Evolutionary conservation across 2,113 vertebrate species (phyloP), one percentile per base, ranked within the genome.

Genomic region (Alosa alosa): DNA sequence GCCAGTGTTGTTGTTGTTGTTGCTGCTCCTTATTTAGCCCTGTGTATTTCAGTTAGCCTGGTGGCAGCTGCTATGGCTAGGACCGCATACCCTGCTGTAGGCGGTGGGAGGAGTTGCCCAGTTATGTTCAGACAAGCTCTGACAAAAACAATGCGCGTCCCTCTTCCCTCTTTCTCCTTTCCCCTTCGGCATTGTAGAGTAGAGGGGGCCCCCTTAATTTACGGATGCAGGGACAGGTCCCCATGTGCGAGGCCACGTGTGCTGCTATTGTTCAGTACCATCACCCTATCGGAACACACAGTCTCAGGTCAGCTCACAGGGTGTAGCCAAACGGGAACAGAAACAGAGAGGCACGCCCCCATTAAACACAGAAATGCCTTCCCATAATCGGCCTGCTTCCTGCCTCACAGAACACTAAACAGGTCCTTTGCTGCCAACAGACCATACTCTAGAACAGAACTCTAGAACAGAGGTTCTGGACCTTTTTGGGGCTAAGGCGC

Each of bases 41-140:
- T 4, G 4, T 57, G 60, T 22, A 64, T 64, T 20, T n/a, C 60
- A 64, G 20, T 64, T 64, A n/a, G 49, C 13, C 49, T 50, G 55
- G 15, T 18, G 55, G 20, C 22, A 41, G 36, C 41, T 60, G 55
- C 31, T 22, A 57, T 60, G 20, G 41, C 39, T 44, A 25, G 41
- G 20, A 10, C 39, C 15, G 31, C 36, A 36, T 49, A 9, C 46
- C 22, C 31, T 20, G 15, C 22, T 25, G 7, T 9, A 64, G 22
- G 25, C 17, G 25, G 8, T 84, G 41, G 13, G 18, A 31, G 25
- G 84, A 36, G 25, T 22, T 52, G 45, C 47, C 18, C 10, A 49
- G 41, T 75, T 11, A 25, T 83, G 57, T 50, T 84, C 47, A 86
- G 18, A 84, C 72, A 81, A 39, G 22, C 57, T 1, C 25, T 50